Base-by-base conservation (phyloP, 2,113 vertebrate species). In the Zosterops borbonicus region DNA sequence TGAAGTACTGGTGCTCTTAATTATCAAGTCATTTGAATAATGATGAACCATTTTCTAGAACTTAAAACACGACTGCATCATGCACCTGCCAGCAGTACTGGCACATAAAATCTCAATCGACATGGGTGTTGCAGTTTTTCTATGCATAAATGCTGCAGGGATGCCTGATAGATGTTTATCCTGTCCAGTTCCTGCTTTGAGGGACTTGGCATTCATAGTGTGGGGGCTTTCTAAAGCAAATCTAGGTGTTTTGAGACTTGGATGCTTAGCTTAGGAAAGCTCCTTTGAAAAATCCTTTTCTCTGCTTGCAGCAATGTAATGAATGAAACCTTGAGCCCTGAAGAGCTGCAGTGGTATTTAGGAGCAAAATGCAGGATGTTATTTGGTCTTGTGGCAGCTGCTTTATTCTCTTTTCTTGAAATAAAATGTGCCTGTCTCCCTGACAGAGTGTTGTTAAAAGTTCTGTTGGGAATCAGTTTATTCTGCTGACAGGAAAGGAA, bases 311-410 rank as follows among this genome's bases (percentile, higher is more conserved):
- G 85, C 64, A 83, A 64, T 0, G 69, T 96, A 93, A 95, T 95
- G 94, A 95, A 86, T 67, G 93, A 93, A 77, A 94, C 83, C 77
- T 78, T 78, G 87, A 96, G 95, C 78, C 73, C 70, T 76, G 83
- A 92, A 87, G 87, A 94, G 56, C 94, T 89, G 85, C 60, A 53
- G 5, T 86, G 56, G 74, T 93, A 79, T 94, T 96, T 94, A 87
- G 90, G 80, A 88, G 68, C 87, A 77, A 91, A 96, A 95, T 93
- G 78, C 59, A 56, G 55, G 78, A 81, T 92, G 86, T 83, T 96
- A 90, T 69, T 94, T 94, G 90, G 86, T 94, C 91, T 74, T 93
- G 44, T 96, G 96, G 90, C 94, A 97, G 94, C 73, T 70, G 58
- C 68, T 95, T 91, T 87, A 21, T 94, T 89, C 44, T 58, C 35